Base-by-base conservation (phyloP, 2,888 invertebrate species). In the Drosophila suboccidentalis region DNA sequence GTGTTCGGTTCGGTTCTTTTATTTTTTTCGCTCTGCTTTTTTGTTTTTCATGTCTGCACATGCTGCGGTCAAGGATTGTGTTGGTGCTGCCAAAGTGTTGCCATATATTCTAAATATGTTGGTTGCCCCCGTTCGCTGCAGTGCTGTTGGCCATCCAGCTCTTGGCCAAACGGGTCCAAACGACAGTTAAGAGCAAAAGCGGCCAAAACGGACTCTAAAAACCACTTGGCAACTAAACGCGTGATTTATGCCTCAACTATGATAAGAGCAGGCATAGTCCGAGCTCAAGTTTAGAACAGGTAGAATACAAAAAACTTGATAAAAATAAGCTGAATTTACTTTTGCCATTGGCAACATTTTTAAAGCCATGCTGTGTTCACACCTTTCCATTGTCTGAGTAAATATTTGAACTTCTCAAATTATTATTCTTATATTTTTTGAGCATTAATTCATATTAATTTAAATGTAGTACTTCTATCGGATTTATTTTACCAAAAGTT, bases 51-150 rank as follows among this genome's bases (percentile, higher is more conserved):
- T 73, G 80, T 77, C 80, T 85, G 82, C 78, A 66, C 76, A 69
- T 69, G 80, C 78, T 90, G 86, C 70, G 86, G 86, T 87, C 86
- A 87, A 87, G 80, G 80, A 80, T 82, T 90, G 83, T 90, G 81
- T 72, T 78, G 72, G 73, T 76, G 88, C 76, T 86, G 89, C 89
- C 86, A 88, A 87, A 87, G 90, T 88, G 90, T 87, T 87, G 86
- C 86, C 90, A 90, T 87, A 90, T 87, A 90, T 87, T 87, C 86
- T 87, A 87, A 87, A 87, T 86, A 90, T 89, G 85, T 86, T 79
- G 85, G 84, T 75, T 70, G n/a, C n/a, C n/a, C n/a, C n/a, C n/a
- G n/a, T n/a, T n/a, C n/a, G n/a, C n/a, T n/a, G n/a, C n/a, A n/a
- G n/a, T 53, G 66, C 68, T 67, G 71, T 63, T 68, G 73, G 54